Evolutionary conservation across 2,888 invertebrate species (phyloP).

Genomic region (Elmis aenea): DNA sequence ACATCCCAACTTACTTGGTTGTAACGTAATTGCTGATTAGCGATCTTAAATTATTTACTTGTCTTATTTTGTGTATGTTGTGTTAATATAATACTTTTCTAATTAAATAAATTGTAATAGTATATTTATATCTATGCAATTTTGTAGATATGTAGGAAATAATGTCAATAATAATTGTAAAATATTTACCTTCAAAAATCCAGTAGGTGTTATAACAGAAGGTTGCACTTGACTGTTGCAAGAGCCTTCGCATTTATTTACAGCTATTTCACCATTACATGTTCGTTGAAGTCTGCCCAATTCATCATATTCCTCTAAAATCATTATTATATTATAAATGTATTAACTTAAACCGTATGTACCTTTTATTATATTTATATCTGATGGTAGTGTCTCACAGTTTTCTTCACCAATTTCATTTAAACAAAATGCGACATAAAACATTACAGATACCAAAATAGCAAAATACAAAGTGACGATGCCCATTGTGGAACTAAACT

Average conservation of each 20-base stretch:
- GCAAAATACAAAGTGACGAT: too few species aligned
- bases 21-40: too few species aligned
- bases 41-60: too few species aligned
- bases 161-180: conserved; percentile 1
- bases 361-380: conserved; percentile 85
- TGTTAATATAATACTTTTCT: too few species aligned
- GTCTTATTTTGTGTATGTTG: too few species aligned
- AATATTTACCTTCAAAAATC: conserved; percentile 71
- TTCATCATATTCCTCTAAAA: conserved; percentile 81
- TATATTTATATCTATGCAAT: not conserved
- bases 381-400: conserved; percentile 81
- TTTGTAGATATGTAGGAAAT: too few species aligned
- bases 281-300: conserved; percentile 77
- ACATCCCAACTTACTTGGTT: too few species aligned
- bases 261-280: conserved; percentile 83
- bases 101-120: too few species aligned
- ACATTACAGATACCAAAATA: not conserved
- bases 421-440: conserved; percentile 19
- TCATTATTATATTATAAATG: conserved; percentile 9
- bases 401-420: conserved; percentile 58
- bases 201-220: conserved; percentile 80
- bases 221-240: conserved; percentile 91
- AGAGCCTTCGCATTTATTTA: conserved; percentile 91
- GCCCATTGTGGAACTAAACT: too few species aligned
- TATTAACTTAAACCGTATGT: conserved; percentile 20